Evolutionary conservation across 2,797 vertebrate species (phyloP).

Genomic region (Heterohyrax brucei): DNA sequence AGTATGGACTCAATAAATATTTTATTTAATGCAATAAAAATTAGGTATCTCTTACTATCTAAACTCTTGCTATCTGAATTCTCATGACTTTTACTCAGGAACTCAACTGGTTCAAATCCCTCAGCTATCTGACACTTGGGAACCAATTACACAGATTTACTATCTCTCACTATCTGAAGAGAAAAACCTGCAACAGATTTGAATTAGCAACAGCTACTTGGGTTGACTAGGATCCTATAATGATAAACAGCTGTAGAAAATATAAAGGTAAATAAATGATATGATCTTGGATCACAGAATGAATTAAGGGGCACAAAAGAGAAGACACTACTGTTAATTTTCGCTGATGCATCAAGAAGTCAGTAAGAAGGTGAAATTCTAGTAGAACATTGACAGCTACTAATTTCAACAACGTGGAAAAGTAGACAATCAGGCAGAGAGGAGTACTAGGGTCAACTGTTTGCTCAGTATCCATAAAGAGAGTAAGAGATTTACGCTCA

Average conservation of each 20-base stretch:
- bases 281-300: neutral
- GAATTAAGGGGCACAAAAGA: neutral
- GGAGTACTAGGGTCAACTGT: neutral
- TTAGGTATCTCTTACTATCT: neutral
- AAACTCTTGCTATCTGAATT: neutral
- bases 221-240: neutral
- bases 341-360: neutral
- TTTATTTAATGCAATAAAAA: neutral
- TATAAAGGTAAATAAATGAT: neutral
- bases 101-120: neutral
- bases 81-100: neutral
- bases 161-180: neutral
- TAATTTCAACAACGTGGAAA: neutral
- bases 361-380: neutral
- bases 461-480: neutral
- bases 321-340: neutral
- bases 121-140: neutral
- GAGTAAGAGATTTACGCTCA: fast-evolving
- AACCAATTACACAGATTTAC: neutral
- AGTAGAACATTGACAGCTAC: neutral
- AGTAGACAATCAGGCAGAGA: neutral
- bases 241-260: neutral
- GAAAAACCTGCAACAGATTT: neutral
- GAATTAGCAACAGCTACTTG: neutral
- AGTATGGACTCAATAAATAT: neutral